These are phyloP conservation scores for Monoplex corrugatus DNA, from an alignment of 2,888 invertebrate genomes.

Conservation along the genomic window DNA sequence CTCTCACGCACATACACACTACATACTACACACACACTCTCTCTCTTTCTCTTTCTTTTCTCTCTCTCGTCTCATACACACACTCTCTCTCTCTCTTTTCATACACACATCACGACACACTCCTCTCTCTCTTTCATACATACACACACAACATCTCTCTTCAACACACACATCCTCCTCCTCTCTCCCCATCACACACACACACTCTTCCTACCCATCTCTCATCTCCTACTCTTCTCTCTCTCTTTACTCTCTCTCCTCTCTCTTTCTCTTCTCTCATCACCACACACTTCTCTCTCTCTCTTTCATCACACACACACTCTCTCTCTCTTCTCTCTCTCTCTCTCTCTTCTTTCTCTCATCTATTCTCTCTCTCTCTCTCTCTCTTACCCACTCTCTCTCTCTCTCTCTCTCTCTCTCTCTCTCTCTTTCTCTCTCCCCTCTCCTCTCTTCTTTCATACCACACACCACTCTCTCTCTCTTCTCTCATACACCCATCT, in stretches of 20 bases:
- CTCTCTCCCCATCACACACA: no score
- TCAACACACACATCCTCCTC: no score
- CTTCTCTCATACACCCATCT: background rate
- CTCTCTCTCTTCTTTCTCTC: background rate
- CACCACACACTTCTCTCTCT: background rate
- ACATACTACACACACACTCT: no score
- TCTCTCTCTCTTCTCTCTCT: background rate
- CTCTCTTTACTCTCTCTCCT: background rate
- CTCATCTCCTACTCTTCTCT: background rate
- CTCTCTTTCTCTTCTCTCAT: constrained; percentile 3
- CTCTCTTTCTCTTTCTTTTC: background rate
- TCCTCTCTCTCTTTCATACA: constrained; percentile 18
- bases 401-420: background rate
- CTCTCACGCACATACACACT: no score
- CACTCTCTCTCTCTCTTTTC: background rate
- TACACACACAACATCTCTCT: no score
- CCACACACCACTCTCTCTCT: no score
- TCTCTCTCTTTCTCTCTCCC: background rate
- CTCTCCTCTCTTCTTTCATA: background rate
- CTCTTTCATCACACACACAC: background rate
- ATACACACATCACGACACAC: no score
- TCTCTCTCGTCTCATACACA: background rate
- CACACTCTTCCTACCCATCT: no score
- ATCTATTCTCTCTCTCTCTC: background rate
- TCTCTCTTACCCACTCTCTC: background rate